Base-by-base conservation (phyloP, 2,797 vertebrate genomes). In the Strix occidentalis region DNA sequence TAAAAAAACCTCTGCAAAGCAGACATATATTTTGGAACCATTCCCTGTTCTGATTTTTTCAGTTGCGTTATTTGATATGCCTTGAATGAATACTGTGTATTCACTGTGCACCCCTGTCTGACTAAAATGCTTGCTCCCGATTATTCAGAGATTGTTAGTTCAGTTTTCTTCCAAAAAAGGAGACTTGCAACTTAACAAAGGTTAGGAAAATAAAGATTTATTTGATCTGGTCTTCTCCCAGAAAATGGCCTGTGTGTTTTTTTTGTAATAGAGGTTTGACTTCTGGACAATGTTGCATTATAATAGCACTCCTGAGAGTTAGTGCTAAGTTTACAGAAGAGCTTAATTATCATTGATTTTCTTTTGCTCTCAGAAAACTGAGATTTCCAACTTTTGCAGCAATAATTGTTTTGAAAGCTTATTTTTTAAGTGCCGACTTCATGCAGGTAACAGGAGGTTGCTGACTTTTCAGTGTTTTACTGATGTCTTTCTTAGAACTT, bases 261-360 rank as follows among this genome's bases (percentile, higher is more conserved):
- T 96, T 94, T 66, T 94, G 94, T 90, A 94, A 95, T 21, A 41
- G 81, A 94, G 94, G 94, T 91, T 96, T 78, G 95, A 93, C 98
- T 98, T 97, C 98, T 98, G 98, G 97, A 97, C 98, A 97, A 87
- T 90, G 96, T 95, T 96, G 97, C 72, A 19, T 91, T 82, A 94
- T 97, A 96, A 96, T 78, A 90, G 97, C 93, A 79, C 98, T 97
- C 98, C 25, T 23, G 97, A 98, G 98, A 97, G 89, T 84, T 71
- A 12, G 66, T 43, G 93, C 96, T 56, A 39, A 94, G 58, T 97
- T 98, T 97, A 93, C 96, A 95, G 98, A 97, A 96, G 95, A 97
- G 95, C 96, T 97, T 98, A 98, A 98, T 98, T 98, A 97, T 97
- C 98, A 98, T 95, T 95, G 98, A 98, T 98, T 98, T 97, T 95